These are phyloP conservation scores for Plectrocnemia conspersa DNA, from an alignment of 1,140 invertebrate species.

Conservation along the genomic window DNA sequence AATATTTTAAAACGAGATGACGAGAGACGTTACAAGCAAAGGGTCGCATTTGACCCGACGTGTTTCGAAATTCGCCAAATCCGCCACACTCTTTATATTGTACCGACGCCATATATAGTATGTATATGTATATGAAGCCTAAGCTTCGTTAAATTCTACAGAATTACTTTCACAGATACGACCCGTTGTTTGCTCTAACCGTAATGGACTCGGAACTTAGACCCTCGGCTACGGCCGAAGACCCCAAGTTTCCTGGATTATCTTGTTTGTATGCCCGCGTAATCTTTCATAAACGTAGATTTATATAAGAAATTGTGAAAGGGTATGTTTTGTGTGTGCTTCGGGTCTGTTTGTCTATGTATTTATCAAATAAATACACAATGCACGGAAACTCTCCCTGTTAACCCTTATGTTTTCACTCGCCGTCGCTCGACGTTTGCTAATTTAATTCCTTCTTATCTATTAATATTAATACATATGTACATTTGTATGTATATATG, in stretches of 20 bases:
- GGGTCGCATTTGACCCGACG: too few relatives aligned
- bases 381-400: too few relatives aligned
- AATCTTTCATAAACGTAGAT: conserved; percentile 30
- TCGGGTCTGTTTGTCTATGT: conserved; percentile 12
- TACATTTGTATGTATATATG: too few relatives aligned
- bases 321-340: conserved; percentile 17
- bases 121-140: too few relatives aligned
- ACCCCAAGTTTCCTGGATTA: conserved; percentile 25
- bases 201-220: conserved; percentile 16
- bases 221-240: not conserved
- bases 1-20: conserved; percentile 21
- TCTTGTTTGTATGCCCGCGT: conserved; percentile 28
- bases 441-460: too few relatives aligned
- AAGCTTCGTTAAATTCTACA: conserved; percentile 8
- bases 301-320: conserved; percentile 27
- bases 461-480: too few relatives aligned
- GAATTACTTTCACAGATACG: conserved; percentile 6
- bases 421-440: too few relatives aligned
- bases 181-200: conserved; percentile 15
- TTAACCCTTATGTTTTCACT: too few relatives aligned
- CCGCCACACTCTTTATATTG: too few relatives aligned
- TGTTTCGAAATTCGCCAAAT: too few relatives aligned
- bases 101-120: too few relatives aligned
- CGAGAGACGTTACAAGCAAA: too few relatives aligned
- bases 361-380: conserved; percentile 5